Conservation (phyloP, 1,140 invertebrate species). For the Bombus ignitus region DNA sequence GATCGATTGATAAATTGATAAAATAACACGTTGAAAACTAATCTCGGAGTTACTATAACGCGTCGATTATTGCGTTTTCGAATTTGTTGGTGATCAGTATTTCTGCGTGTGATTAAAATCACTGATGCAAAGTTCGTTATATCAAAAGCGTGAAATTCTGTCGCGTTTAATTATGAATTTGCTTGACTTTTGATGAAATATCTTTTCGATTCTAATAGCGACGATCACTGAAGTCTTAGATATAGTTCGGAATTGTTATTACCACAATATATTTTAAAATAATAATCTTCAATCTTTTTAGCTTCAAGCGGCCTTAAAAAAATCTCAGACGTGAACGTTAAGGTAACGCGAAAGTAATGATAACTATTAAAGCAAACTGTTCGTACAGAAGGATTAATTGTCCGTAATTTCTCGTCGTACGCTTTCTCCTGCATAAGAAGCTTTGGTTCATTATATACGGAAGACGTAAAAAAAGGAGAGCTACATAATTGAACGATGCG, state of each 20-base stretch:
- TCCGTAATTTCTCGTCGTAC: background rate
- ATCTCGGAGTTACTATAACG: no score
- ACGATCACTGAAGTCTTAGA: no score
- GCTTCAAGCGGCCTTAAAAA: no score
- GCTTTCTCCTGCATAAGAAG: background rate
- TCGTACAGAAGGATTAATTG: background rate
- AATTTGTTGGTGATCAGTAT: background rate
- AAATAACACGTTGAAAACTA: background rate
- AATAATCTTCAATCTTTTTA: no score
- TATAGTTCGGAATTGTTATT: no score
- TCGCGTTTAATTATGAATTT: no score
- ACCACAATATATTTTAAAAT: no score
- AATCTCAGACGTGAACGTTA: background rate
- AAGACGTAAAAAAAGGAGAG: background rate
- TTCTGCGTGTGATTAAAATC: background rate
- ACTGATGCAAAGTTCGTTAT: background rate
- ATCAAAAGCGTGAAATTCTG: background rate
- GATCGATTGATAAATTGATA: background rate
- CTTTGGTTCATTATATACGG: slow-evolving; percentile 5
- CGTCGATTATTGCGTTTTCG: background rate
- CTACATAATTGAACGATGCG: background rate
- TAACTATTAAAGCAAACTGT: background rate
- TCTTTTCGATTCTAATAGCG: background rate
- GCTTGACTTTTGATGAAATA: background rate
- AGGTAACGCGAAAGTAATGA: background rate